phyloP scores from a whole-genome alignment of 2,797 vertebrate species.

The Rhincodon typus region DNA sequence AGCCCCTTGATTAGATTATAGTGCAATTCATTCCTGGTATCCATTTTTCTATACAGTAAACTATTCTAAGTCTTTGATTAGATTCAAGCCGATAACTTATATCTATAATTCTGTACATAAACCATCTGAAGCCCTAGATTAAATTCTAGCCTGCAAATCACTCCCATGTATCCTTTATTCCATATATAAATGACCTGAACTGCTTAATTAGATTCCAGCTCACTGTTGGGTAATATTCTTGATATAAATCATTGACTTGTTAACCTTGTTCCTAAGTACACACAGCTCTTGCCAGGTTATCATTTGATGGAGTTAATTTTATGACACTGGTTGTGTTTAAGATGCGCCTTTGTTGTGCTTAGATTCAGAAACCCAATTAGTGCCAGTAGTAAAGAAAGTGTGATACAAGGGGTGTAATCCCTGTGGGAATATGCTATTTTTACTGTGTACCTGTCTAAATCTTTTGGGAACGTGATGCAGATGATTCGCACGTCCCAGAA shows the following conservation, averaged over 20 bases:
- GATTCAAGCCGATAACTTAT: no score
- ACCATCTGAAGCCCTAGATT: not conserved
- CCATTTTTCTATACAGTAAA: no score
- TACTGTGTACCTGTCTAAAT: slow-evolving; percentile 20
- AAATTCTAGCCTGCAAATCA: not conserved
- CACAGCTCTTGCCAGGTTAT: not conserved
- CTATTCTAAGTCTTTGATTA: no score
- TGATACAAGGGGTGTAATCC: not conserved
- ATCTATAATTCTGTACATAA: not conserved
- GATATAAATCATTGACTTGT: not conserved
- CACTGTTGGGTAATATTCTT: no score
- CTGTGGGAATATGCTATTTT: slow-evolving; percentile 1
- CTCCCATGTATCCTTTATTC: not conserved
- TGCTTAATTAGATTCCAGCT: not conserved
- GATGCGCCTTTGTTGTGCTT: not conserved
- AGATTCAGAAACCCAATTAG: not conserved
- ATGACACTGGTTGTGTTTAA: not conserved
- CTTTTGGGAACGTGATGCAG: slow-evolving; percentile 25
- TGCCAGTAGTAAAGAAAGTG: not conserved
- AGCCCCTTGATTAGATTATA: not conserved
- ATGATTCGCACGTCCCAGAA: not conserved
- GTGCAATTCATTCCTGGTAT: no score
- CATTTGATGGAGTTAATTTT: not conserved
- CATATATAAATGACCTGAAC: not conserved
- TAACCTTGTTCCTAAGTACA: not conserved